Evolutionary conservation across 1,140 invertebrate species (phyloP).

Genomic region (Drosophila oshimai): DNA sequence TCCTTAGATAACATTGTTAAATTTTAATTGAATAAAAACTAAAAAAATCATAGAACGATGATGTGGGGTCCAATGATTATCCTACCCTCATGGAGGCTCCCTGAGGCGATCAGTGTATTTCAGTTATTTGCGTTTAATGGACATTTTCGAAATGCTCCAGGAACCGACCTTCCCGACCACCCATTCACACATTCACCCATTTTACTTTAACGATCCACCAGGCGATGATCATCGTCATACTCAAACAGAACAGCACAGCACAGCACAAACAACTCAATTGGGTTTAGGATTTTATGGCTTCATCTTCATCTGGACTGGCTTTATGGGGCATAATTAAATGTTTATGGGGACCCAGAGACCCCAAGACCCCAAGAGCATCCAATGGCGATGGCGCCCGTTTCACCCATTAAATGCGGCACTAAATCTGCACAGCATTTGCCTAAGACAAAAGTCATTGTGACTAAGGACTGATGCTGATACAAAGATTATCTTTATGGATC

Average conservation of each 20-base stretch:
- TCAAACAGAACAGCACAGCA: background rate
- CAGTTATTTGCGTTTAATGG: constrained; percentile 10
- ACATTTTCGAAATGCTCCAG: constrained; percentile 2
- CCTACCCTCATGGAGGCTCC: background rate
- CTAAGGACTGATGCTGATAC: constrained; percentile 18
- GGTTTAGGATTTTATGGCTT: constrained; percentile 39
- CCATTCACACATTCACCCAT: background rate
- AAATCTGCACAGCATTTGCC: constrained; percentile 47
- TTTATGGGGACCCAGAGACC: constrained; percentile 37
- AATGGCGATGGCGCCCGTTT: constrained; percentile 46
- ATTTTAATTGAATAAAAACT: too few relatives aligned
- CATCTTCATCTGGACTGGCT: constrained; percentile 21
- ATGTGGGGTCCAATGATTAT: too few relatives aligned
- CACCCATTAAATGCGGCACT: constrained; percentile 47
- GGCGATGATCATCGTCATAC: constrained; percentile 11
- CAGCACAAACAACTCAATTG: constrained; percentile 34
- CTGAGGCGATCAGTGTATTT: background rate
- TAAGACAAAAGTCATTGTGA: constrained; percentile 44
- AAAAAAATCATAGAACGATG: too few relatives aligned
- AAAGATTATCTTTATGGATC: constrained; percentile 54
- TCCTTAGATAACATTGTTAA: too few relatives aligned
- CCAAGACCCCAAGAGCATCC: background rate
- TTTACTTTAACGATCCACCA: constrained; percentile 30
- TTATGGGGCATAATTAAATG: constrained; percentile 56
- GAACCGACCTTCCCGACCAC: background rate